Evolutionary conservation across 2,888 invertebrate species (phyloP), one percentile per base, ranked within the genome.

Genomic region (Choreutis nemorana): DNA sequence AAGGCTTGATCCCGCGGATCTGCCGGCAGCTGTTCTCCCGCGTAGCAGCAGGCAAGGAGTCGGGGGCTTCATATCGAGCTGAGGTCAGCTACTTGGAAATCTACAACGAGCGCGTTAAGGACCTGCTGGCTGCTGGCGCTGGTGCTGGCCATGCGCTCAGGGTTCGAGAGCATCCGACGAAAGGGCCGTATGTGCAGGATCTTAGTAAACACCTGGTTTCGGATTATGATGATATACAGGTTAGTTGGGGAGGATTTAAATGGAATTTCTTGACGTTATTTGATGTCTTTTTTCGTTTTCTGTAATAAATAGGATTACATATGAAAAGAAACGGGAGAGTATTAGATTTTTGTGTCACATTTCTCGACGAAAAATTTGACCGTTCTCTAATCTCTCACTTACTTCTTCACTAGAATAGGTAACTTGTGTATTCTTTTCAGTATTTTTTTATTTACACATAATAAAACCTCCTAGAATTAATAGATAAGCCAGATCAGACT

Each of bases 31-130:
- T 93, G 31, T 93, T 94, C 68, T 83, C 87, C 11, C 84, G 90
- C 23, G 92, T 93, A 83, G 87, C 87, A 9, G 86, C 87, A 10
- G 90, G 90, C 29, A 88, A 90, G 48, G 90, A 90, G 55, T 85
- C 87, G 21, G 91, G 91, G 2, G 88, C 89, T 0, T 91, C 90
- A 0, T 92, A 91, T 59, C 85, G 91, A 45, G 91, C 91, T 0
- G 90, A 92, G 59, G 93, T 94, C 49, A 90, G 90, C 56, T 92
- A 91, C 65, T 71, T 91, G 40, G 91, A 92, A 73, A 91, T 92
- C 37, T 91, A 92, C 71, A 92, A 92, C 57, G 92, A 92, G 64
- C 80, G 87, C 33, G 91, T 92, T 0, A 85, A 87, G 60, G 89
- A 89, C 57, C 68, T 89, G 36, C 66, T 89, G 30, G 80, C 85